Evolutionary conservation across 2,888 invertebrate genomes (phyloP).

Genomic region (Rhagonycha lutea): DNA sequence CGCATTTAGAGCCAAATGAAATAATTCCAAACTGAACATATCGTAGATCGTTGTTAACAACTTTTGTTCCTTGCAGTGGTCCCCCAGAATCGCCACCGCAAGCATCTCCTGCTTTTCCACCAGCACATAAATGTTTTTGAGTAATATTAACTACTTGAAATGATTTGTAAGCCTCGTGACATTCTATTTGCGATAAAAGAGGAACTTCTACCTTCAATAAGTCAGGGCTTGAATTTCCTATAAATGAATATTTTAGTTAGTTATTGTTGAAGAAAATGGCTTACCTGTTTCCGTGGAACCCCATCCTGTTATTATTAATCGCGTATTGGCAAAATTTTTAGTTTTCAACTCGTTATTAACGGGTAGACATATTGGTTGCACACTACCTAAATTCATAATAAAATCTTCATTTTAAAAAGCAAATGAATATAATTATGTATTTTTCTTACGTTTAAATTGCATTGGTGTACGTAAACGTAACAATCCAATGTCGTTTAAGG

Average conservation of each 20-base stretch:
- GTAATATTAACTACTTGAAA: conserved; percentile 33
- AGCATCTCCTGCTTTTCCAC: background rate
- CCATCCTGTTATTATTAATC: conserved; percentile 75
- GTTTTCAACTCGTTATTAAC: conserved; percentile 41
- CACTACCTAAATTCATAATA: conserved; percentile 43
- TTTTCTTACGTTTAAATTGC: conserved; percentile 48
- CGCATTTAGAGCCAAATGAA: too few relatives aligned
- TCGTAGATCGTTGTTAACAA: too few relatives aligned
- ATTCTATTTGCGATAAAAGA: conserved; percentile 45
- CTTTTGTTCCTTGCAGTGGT: too few relatives aligned
- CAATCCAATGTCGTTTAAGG: conserved; percentile 64
- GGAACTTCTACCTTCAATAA: conserved; percentile 31
- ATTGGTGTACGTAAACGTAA: conserved; percentile 54
- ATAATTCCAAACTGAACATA: too few relatives aligned
- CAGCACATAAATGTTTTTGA: conserved; percentile 47
- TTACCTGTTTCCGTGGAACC: conserved; percentile 66
- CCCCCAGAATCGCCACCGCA: too few relatives aligned
- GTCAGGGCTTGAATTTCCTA: background rate
- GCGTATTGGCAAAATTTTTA: conserved; percentile 56
- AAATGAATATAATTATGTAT: too few relatives aligned
- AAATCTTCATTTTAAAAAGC: too few relatives aligned
- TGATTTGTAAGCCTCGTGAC: conserved; percentile 36
- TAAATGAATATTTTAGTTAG: background rate
- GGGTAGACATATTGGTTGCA: conserved; percentile 58
- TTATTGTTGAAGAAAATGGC: conserved; percentile 37